These are phyloP conservation scores for Malthinus seriepunctatus DNA, from an alignment of 2,888 invertebrate species.

Conservation along the genomic window DNA sequence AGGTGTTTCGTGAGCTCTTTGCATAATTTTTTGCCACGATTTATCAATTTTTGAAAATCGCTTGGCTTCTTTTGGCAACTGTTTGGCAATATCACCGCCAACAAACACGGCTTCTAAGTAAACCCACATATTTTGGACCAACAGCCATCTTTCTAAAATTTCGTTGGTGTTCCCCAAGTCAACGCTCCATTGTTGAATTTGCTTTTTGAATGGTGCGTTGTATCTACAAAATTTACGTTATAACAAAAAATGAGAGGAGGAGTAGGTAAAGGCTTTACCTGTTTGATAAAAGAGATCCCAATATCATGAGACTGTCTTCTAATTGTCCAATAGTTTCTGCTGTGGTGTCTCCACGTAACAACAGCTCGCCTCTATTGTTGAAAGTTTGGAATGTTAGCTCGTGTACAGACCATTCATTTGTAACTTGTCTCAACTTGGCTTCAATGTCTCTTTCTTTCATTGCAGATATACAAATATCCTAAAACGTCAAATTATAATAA, in stretches of 20 bases:
- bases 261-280: conserved; percentile 56
- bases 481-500: conserved; percentile 25
- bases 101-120: conserved; percentile 97
- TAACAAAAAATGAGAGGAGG: no score
- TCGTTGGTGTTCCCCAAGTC: conserved; percentile 96
- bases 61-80: conserved; percentile 92
- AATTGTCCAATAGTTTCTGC: conserved; percentile 93
- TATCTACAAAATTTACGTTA: conserved; percentile 62
- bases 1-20: conserved; percentile 93
- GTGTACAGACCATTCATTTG: conserved; percentile 93
- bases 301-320: conserved; percentile 96
- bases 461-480: conserved; percentile 97
- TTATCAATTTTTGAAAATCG: conserved; percentile 96
- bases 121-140: conserved; percentile 98
- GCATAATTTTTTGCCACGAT: conserved; percentile 98
- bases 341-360: conserved; percentile 91
- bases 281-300: conserved; percentile 91
- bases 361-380: conserved; percentile 90
- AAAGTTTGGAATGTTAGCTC: conserved; percentile 94
- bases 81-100: conserved; percentile 98
- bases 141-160: conserved; percentile 92
- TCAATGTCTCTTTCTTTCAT: conserved; percentile 98
- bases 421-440: conserved; percentile 91
- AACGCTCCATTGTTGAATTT: conserved; percentile 94
- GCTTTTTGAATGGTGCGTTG: conserved; percentile 94